These are phyloP conservation scores for Drosophila nigrodunni DNA, from an alignment of 1,140 invertebrate genomes.

Conservation along the genomic window DNA sequence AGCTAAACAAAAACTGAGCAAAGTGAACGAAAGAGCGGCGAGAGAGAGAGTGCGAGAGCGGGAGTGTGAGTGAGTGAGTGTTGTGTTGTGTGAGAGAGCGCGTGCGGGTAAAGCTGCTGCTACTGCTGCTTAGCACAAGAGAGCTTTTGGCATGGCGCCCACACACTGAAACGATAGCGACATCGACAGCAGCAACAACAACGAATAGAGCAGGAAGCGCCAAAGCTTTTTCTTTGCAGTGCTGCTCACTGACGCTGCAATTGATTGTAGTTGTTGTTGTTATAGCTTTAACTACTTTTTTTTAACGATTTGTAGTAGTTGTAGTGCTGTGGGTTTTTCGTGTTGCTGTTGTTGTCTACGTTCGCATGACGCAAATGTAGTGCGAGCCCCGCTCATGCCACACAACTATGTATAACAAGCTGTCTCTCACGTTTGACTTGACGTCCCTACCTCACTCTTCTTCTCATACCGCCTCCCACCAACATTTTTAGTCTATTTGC, in stretches of 20 bases:
- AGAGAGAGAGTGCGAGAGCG: not conserved
- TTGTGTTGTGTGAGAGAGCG: conserved; percentile 8
- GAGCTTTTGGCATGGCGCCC: conserved; percentile 51
- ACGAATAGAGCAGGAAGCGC: conserved; percentile 46
- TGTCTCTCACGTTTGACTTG: conserved; percentile 56
- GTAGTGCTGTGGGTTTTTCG: conserved; percentile 15
- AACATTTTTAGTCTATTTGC: conserved; percentile 3
- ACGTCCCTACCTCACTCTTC: conserved; percentile 11
- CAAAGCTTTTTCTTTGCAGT: conserved; percentile 59
- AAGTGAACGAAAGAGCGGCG: not conserved
- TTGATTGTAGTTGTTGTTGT: conserved; percentile 29
- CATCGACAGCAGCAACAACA: not conserved
- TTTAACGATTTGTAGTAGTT: conserved; percentile 38
- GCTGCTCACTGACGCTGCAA: conserved; percentile 19
- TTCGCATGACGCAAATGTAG: conserved; percentile 72
- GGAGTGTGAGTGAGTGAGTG: not conserved
- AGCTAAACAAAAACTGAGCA: conserved; percentile 20
- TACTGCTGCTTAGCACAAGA: conserved; percentile 7
- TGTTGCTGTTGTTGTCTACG: conserved; percentile 32
- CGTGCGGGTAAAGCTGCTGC: not conserved
- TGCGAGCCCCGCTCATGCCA: conserved; percentile 33
- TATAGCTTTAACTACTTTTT: conserved; percentile 37
- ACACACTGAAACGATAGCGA: conserved; percentile 14
- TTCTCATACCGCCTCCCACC: not conserved
- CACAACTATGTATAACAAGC: conserved; percentile 54